Evolutionary conservation across 2,888 invertebrate species (phyloP), one percentile per base, ranked within the genome.

Genomic region (Penaeus monodon): DNA sequence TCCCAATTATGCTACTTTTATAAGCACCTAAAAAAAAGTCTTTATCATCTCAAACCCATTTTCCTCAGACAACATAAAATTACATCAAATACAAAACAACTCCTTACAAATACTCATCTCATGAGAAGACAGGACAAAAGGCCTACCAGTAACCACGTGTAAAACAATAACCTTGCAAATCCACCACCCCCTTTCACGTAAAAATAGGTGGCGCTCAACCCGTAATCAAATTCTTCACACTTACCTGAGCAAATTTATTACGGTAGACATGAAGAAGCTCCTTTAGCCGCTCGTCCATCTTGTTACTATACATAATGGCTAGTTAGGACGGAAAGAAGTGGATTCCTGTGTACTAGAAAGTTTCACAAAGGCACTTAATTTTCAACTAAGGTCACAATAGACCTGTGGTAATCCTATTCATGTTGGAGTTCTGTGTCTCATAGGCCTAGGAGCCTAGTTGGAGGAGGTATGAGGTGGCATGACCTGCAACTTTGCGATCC

Each of bases 281-380:
- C 73, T 90, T 90, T 76, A 91, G 90, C 78, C 90, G 89, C 76
- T 91, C 91, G 82, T 91, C 91, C 91, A 91, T 91, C 33, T 86
- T 88, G 84, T 74, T 86, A 49, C 68, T 77, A 57, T 85, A 81
- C 77, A 85, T 81, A 44, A 29, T 70, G 22, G 22, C n/a, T 80
- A 22, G 10, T 44, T 77, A 57, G 64, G 76, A 74, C 74, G 44
- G n/a, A 44, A 49, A n/a, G 44, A 38, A 38, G 22, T 38, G n/a
- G 49, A 76, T 27, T 76, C 38, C n/a, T 44, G 24, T 74, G 22
- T 74, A 29, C 76, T 74, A 29, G 33, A 29, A 29, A 22, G 22
- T 38, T 22, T 81, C 38, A 33, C 38, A 65, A 65, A 77, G 77
- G 77, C 77, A 77, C 77, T 77, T 57, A 57, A 77, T 27, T 57